Evolutionary conservation across 2,888 invertebrate species (phyloP).

Genomic region (Brassicogethes aeneus): DNA sequence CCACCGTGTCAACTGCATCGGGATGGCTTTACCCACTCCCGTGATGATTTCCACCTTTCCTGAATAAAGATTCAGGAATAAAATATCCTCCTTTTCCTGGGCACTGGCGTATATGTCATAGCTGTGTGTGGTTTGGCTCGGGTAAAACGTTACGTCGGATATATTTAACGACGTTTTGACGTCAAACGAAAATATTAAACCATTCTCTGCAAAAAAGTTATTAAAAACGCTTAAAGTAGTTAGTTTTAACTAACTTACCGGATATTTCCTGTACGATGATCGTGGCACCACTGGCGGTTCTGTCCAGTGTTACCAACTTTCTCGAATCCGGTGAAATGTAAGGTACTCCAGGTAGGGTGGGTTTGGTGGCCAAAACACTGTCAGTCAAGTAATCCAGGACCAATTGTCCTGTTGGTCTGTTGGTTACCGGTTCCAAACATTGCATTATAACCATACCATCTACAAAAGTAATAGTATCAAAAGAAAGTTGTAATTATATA

Average conservation of each 20-base stretch:
- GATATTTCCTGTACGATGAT: conserved; percentile 56
- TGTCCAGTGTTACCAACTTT: conserved; percentile 57
- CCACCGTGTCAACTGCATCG: conserved; percentile 50
- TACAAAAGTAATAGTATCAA: no score
- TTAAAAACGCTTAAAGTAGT: conserved; percentile 3
- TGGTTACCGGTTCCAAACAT: conserved; percentile 58
- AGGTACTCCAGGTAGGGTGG: conserved; percentile 54
- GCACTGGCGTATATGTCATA: conserved; percentile 67
- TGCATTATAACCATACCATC: conserved; percentile 64
- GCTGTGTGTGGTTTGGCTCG: conserved; percentile 60
- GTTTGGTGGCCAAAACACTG: conserved; percentile 54
- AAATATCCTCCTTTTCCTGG: conserved; percentile 60
- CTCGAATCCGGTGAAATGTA: conserved; percentile 63
- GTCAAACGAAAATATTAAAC: conserved; percentile 61
- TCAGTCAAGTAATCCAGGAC: conserved; percentile 65
- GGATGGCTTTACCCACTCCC: conserved; percentile 56
- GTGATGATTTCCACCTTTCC: conserved; percentile 72
- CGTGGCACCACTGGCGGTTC: conserved; percentile 47
- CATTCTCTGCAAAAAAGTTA: conserved; percentile 43
- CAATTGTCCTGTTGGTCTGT: conserved; percentile 55
- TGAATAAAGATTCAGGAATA: conserved; percentile 59
- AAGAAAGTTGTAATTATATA: no score
- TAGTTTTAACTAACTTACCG: conserved; percentile 35
- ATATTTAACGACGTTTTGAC: conserved; percentile 66
- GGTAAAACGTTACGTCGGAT: conserved; percentile 63